These are phyloP conservation scores for Squalus acanthias DNA, from an alignment of 2,797 vertebrate genomes.

Conservation along the genomic window DNA sequence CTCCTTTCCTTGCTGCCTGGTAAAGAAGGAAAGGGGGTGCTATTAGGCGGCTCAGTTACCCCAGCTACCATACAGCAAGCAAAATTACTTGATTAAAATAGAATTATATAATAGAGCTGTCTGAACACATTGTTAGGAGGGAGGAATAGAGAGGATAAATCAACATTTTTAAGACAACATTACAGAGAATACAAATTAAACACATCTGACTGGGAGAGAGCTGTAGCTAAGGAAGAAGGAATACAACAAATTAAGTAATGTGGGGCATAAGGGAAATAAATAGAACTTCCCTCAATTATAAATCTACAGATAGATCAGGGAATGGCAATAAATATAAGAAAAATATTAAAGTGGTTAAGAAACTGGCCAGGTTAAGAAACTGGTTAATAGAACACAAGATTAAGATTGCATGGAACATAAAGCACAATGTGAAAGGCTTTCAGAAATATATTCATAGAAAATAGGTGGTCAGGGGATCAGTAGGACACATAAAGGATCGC, in stretches of 20 bases:
- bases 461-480: not conserved
- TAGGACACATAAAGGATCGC: not conserved
- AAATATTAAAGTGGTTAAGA: not conserved
- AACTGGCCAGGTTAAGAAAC: not conserved
- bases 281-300: not conserved
- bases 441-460: not conserved
- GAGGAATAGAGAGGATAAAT: not conserved
- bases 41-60: not conserved
- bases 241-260: not conserved
- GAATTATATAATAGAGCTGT: not conserved
- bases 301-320: not conserved
- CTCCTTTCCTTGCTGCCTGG: not conserved
- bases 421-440: not conserved
- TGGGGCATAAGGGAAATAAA: not conserved
- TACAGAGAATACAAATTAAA: not conserved
- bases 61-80: not conserved
- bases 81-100: not conserved
- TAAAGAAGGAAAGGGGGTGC: not conserved
- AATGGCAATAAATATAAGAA: not conserved
- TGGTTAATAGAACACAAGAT: not conserved
- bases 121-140: not conserved
- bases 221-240: not conserved
- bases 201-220: not conserved
- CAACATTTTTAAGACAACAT: not conserved
- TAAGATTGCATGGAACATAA: not conserved